Conservation (phyloP, 2,113 vertebrate genomes). For the Prunella himalayana region DNA sequence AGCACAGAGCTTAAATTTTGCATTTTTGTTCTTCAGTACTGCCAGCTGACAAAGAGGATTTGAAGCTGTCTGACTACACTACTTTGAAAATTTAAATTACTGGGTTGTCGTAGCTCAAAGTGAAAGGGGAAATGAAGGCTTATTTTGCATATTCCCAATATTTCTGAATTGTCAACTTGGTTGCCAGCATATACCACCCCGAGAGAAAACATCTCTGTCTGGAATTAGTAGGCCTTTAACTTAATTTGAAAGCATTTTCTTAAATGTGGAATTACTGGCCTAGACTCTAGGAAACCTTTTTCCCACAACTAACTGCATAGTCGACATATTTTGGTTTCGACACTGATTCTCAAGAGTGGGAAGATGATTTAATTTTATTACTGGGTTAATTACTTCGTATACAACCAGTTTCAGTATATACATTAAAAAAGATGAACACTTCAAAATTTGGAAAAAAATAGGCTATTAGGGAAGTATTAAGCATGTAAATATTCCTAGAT, state of each 20-base stretch:
- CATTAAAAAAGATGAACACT: background rate
- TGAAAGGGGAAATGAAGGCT: background rate
- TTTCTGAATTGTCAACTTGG: background rate
- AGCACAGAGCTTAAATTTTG: background rate
- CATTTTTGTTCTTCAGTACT: background rate
- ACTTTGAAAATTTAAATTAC: background rate
- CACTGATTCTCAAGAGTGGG: background rate
- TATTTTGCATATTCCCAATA: background rate
- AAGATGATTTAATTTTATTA: background rate
- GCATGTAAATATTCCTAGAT: background rate
- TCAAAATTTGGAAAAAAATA: background rate
- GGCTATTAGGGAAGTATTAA: background rate
- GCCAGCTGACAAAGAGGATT: background rate
- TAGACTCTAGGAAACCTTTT: background rate
- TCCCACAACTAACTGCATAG: background rate
- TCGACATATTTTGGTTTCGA: conserved; percentile 15
- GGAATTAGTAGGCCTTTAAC: background rate
- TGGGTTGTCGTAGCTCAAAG: background rate
- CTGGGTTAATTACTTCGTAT: background rate
- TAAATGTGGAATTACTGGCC: background rate
- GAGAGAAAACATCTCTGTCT: conserved; percentile 18
- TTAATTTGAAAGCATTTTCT: conserved; percentile 29
- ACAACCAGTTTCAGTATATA: background rate
- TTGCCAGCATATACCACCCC: background rate
- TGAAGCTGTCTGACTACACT: background rate